A percentile compares a stretch with the other conserved stretches of the same genome.
phyloP scores from a whole-genome alignment of 2,888 invertebrate genomes.

The Zygothrica quintamaculata region DNA sequence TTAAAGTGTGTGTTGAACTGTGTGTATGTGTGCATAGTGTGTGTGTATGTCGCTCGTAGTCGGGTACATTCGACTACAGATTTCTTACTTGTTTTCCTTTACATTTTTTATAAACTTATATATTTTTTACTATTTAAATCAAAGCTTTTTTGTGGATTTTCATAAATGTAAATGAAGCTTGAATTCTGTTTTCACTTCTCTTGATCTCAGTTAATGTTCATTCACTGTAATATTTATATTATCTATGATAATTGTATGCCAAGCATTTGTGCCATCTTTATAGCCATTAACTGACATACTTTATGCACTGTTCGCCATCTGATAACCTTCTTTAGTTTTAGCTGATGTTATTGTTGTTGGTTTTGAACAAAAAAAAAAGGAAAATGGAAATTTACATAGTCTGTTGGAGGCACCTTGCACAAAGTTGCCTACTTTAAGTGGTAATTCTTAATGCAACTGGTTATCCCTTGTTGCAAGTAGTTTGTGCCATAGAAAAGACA shows the following conservation, averaged over 20 bases:
- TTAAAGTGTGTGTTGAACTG: too few relatives aligned
- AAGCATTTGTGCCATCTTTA: slow-evolving; percentile 15
- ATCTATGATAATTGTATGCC: slow-evolving; percentile 17
- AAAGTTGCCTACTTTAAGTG: slow-evolving; percentile 43
- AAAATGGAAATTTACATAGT: slow-evolving; percentile 30
- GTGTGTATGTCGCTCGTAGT: too few relatives aligned
- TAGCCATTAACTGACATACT: slow-evolving; percentile 44
- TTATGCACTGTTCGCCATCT: slow-evolving; percentile 30
- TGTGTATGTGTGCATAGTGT: too few relatives aligned
- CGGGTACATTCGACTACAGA: too few relatives aligned
- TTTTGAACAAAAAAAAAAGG: too few relatives aligned
- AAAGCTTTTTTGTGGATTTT: not conserved
- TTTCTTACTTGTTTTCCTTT: too few relatives aligned
- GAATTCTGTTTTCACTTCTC: not conserved
- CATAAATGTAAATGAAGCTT: not conserved
- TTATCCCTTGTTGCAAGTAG: slow-evolving; percentile 10
- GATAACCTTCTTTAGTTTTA: too few relatives aligned
- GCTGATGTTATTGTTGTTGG: too few relatives aligned
- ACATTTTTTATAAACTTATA: not conserved
- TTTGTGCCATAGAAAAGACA: slow-evolving; percentile 8
- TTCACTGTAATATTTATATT: slow-evolving; percentile 2
- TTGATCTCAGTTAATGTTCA: slow-evolving; percentile 3
- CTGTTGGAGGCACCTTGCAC: slow-evolving; percentile 8
- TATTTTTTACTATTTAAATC: not conserved
- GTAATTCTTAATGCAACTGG: slow-evolving; percentile 42